These are phyloP conservation scores for Leptopterna dolabrata DNA, from an alignment of 2,888 invertebrate species.

Conservation along the genomic window DNA sequence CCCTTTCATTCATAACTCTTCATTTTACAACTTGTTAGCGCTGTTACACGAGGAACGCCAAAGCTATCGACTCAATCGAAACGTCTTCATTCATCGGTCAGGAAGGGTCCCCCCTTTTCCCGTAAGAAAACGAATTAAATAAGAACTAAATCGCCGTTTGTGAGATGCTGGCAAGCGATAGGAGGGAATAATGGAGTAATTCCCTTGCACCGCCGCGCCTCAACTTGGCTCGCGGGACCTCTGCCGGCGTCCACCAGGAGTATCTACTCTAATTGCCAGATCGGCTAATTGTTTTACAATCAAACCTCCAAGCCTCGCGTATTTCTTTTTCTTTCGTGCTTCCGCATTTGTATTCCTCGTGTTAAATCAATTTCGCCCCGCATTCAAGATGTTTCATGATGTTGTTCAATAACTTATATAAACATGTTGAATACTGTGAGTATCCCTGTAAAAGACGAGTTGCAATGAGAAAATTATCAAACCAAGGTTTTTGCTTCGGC, in stretches of 20 bases:
- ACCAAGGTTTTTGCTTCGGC: too few relatives aligned
- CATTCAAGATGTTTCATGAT: background rate
- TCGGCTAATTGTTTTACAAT: conserved; percentile 45
- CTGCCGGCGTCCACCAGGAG: background rate
- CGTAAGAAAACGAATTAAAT: conserved; percentile 49
- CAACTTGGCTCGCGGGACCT: conserved; percentile 10
- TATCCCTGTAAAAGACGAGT: background rate
- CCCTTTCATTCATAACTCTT: too few relatives aligned
- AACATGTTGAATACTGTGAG: background rate
- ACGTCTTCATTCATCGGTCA: conserved; percentile 22
- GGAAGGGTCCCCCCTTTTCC: background rate
- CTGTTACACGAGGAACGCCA: background rate
- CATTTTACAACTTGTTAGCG: too few relatives aligned
- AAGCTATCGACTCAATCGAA: background rate
- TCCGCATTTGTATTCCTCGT: background rate
- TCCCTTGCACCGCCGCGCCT: conserved; percentile 40
- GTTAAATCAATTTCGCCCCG: background rate
- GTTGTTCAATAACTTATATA: background rate
- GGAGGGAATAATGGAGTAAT: conserved; percentile 50
- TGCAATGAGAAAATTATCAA: too few relatives aligned
- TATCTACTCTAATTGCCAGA: conserved; percentile 31
- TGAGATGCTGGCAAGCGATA: conserved; percentile 34
- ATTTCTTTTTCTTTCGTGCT: background rate
- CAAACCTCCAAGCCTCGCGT: background rate
- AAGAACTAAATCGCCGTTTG: conserved; percentile 45